Evolutionary conservation across 2,797 vertebrate genomes (phyloP).

Genomic region (Channa striata): DNA sequence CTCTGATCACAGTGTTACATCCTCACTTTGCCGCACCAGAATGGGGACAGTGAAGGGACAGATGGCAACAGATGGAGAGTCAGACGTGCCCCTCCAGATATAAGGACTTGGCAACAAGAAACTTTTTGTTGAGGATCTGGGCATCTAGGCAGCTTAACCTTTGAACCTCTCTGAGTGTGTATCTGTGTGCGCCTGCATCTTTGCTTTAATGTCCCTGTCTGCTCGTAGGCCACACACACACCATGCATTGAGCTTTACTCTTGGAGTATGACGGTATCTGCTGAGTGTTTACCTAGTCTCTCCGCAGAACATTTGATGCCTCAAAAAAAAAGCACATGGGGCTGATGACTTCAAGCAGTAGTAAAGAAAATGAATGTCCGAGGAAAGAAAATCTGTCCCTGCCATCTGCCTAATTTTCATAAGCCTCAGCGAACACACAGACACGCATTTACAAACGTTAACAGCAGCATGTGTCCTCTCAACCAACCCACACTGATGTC

Average conservation of each 20-base stretch:
- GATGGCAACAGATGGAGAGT: slow-evolving; percentile 87
- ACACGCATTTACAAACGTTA: slow-evolving; percentile 53
- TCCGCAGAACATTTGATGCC: slow-evolving; percentile 6
- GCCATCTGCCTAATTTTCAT: slow-evolving; percentile 80
- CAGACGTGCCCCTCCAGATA: slow-evolving; percentile 83
- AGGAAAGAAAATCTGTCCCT: slow-evolving; percentile 72
- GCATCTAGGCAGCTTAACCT: slow-evolving; percentile 79
- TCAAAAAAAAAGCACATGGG: slow-evolving; percentile 23
- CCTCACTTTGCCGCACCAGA: slow-evolving; percentile 60
- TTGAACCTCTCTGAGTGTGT: slow-evolving; percentile 59
- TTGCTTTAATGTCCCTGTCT: slow-evolving; percentile 27
- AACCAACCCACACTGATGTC: slow-evolving; percentile 6
- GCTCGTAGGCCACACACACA: slow-evolving; percentile 19
- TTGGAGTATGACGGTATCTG: too few relatives aligned
- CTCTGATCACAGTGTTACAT: slow-evolving; percentile 61
- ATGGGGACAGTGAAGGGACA: slow-evolving; percentile 79
- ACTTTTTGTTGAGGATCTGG: slow-evolving; percentile 77
- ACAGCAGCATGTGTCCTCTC: slow-evolving; percentile 17
- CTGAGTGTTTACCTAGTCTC: slow-evolving; percentile 13
- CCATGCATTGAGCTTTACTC: background rate
- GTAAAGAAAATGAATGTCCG: slow-evolving; percentile 58
- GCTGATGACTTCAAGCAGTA: slow-evolving; percentile 52
- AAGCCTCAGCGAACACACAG: slow-evolving; percentile 64
- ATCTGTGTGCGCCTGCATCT: slow-evolving; percentile 47
- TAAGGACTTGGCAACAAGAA: slow-evolving; percentile 77